Conservation (phyloP, 2,888 invertebrate genomes). For the Chaetoderma sp. region DNA sequence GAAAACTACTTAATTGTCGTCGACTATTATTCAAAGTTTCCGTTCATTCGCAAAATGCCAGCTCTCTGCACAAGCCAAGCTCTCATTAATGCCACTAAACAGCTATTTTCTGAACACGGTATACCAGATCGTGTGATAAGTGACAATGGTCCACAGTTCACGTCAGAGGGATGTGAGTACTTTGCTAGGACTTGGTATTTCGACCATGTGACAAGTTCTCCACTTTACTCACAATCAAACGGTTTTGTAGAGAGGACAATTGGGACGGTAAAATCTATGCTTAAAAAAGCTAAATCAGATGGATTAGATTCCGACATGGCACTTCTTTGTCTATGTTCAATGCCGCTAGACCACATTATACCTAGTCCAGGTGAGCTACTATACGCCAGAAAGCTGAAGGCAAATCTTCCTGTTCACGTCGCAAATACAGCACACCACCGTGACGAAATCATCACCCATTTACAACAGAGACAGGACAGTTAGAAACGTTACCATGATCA, state of each 20-base stretch:
- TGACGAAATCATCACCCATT: not conserved
- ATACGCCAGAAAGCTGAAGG: not conserved
- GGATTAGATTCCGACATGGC: constrained; percentile 1
- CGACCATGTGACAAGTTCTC: not conserved
- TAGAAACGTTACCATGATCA: not conserved
- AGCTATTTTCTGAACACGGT: constrained; percentile 21
- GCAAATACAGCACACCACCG: too few relatives aligned
- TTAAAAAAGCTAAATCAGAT: not conserved
- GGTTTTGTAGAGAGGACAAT: constrained; percentile 11
- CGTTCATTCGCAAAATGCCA: constrained; percentile 1
- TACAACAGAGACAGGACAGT: not conserved
- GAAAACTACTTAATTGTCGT: constrained; percentile 18
- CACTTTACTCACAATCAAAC: constrained; percentile 1
- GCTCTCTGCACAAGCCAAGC: not conserved
- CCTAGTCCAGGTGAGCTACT: constrained; percentile 5
- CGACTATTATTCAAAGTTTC: constrained; percentile 18
- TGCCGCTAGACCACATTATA: constrained; percentile 2
- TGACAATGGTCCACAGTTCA: constrained; percentile 37
- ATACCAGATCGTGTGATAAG: constrained; percentile 24
- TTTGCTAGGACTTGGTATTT: not conserved
- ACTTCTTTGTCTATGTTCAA: not conserved
- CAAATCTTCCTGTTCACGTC: constrained; percentile 1
- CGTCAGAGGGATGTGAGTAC: not conserved
- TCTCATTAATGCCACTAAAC: not conserved
- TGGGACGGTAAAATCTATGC: not conserved